Evolutionary conservation across 2,113 vertebrate genomes (phyloP).

Genomic region (Clarias magur): DNA sequence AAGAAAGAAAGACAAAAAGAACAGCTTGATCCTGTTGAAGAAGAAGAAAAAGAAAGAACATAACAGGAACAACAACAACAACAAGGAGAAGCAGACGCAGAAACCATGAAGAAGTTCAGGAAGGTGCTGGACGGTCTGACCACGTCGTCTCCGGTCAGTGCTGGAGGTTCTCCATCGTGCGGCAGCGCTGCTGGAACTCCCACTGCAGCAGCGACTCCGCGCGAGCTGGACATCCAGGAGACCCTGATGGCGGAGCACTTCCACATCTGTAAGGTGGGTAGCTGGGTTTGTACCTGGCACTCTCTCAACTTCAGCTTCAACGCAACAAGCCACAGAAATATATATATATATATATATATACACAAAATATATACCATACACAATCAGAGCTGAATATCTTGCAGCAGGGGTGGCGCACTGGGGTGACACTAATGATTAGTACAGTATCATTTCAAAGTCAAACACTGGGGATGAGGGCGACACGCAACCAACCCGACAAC

Average conservation of each 20-base stretch:
- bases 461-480: neutral
- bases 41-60: neutral
- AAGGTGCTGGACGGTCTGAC: constrained; percentile 98
- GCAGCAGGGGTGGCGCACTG: constrained; percentile 13
- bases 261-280: constrained; percentile 93
- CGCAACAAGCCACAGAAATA: neutral
- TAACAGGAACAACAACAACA: constrained; percentile 80
- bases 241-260: constrained; percentile 93
- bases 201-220: constrained; percentile 76
- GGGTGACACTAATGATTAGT: neutral
- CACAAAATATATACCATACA: neutral
- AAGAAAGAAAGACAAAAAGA: neutral
- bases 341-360: too few relatives aligned
- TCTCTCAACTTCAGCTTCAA: constrained; percentile 6
- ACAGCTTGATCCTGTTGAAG: neutral
- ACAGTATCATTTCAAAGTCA: neutral
- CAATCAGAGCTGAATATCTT: neutral
- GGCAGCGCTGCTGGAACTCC: constrained; percentile 81
- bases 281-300: constrained; percentile 7
- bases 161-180: constrained; percentile 73
- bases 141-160: constrained; percentile 85
- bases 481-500: neutral
- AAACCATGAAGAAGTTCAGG: constrained; percentile 94
- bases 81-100: neutral
- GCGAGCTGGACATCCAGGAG: constrained; percentile 87